Conservation (phyloP, 2,888 invertebrate genomes). For the Euzophera pinguis region DNA sequence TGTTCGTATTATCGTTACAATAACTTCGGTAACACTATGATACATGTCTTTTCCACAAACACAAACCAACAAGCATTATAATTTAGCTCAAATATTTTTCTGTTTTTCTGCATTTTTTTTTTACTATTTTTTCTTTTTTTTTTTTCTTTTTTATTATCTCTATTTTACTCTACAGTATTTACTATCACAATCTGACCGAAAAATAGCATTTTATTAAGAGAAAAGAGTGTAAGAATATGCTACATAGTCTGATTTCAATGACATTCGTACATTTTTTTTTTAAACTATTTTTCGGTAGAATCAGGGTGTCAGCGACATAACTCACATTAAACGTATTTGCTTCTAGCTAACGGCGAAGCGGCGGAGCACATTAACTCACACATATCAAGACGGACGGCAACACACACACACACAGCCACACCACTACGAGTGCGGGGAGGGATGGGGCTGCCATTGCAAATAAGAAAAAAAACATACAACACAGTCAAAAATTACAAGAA, state of each 20-base stretch:
- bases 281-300: conserved; percentile 10
- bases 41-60: conserved; percentile 41
- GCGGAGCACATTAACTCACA: conserved; percentile 71
- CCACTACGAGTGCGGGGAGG: conserved; percentile 57
- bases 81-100: conserved; percentile 36
- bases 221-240: too few species aligned
- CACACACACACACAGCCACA: conserved; percentile 70
- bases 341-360: conserved; percentile 75
- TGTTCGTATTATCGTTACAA: conserved; percentile 24
- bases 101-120: conserved; percentile 12
- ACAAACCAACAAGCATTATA: conserved; percentile 23
- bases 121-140: conserved; percentile 22
- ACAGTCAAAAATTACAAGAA: conserved; percentile 17
- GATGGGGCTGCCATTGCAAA: conserved; percentile 53
- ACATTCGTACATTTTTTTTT: too few species aligned
- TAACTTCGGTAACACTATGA: conserved; percentile 16
- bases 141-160: conserved; percentile 24
- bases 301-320: conserved; percentile 35
- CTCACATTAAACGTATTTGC: conserved; percentile 70
- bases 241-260: too few species aligned
- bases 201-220: neutral
- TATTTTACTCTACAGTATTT: conserved; percentile 23
- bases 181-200: neutral
- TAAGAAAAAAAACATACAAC: conserved; percentile 29
- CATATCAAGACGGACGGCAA: conserved; percentile 76